Evolutionary conservation across 2,797 vertebrate species (phyloP).

Genomic region (Phyllotis vaccarum): DNA sequence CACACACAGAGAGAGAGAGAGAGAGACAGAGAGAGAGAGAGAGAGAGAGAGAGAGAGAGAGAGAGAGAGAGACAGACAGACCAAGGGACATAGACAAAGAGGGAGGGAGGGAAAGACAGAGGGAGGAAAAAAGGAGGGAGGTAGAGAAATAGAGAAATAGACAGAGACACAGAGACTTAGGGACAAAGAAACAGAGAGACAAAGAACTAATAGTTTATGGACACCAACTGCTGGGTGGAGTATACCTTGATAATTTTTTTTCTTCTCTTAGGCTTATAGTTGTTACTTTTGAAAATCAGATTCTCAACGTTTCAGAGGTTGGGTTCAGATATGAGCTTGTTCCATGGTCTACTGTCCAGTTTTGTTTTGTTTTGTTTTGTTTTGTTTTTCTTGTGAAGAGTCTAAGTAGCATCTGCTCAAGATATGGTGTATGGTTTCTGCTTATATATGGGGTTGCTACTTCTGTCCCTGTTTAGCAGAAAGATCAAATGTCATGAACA

Average conservation of each 20-base stretch:
- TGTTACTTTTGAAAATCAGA: slow-evolving; percentile 6
- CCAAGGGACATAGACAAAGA: not conserved
- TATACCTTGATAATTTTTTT: not conserved
- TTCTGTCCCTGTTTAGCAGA: not conserved
- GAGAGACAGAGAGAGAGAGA: not conserved
- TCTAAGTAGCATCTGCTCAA: not conserved
- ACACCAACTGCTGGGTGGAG: not conserved
- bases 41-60: not conserved
- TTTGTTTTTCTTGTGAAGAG: not conserved
- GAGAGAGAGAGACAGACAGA: rapidly evolving
- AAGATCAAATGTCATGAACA: not conserved
- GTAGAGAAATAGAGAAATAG: not conserved
- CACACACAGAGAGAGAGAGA: not conserved
- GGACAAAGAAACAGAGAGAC: not conserved
- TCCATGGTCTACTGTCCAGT: not conserved
- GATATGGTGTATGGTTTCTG: not conserved
- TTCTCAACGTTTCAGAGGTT: not conserved
- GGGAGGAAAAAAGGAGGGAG: not conserved
- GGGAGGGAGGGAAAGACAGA: not conserved
- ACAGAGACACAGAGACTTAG: not conserved
- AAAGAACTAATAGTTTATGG: not conserved
- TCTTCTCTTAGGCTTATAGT: not conserved
- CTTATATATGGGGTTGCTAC: not conserved
- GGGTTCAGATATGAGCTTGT: not conserved
- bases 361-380: no score